Conservation (phyloP, 2,888 invertebrate species). For the Meiosimyza platycephala region DNA sequence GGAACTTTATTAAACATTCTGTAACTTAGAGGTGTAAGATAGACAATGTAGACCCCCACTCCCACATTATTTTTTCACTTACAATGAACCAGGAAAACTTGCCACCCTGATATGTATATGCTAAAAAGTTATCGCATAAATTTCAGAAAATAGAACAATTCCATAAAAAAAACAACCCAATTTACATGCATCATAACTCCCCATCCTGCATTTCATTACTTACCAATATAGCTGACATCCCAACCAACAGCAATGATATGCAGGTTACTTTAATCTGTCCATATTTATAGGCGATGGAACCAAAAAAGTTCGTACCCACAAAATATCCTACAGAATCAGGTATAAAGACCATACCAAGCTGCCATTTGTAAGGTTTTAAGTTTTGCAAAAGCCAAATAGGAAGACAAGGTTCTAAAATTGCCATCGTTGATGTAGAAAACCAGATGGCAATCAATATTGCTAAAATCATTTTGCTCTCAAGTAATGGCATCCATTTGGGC, state of each 20-base stretch:
- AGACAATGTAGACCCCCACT: too few species aligned
- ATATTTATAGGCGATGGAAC: slow-evolving; percentile 73
- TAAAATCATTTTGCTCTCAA: slow-evolving; percentile 74
- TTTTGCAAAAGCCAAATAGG: slow-evolving; percentile 81
- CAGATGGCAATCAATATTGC: slow-evolving; percentile 77
- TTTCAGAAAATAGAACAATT: too few species aligned
- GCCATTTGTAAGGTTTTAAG: slow-evolving; percentile 71
- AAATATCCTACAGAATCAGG: slow-evolving; percentile 88
- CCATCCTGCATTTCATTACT: slow-evolving; percentile 47
- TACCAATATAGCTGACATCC: slow-evolving; percentile 74
- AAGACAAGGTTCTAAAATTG: slow-evolving; percentile 83
- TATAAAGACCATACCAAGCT: slow-evolving; percentile 84
- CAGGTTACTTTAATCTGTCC: slow-evolving; percentile 76
- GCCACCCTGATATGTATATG: too few species aligned
- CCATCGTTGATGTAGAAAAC: slow-evolving; percentile 84
- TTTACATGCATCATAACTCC: too few species aligned
- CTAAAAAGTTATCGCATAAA: too few species aligned
- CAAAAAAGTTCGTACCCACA: slow-evolving; percentile 84
- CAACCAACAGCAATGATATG: slow-evolving; percentile 74
- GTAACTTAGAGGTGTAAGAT: too few species aligned
- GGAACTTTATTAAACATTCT: too few species aligned
- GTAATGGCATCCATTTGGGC: slow-evolving; percentile 70
- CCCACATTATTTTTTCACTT: too few species aligned
- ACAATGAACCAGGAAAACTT: too few species aligned
- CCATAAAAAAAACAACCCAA: too few species aligned